These are phyloP conservation scores for Cyphomyrmex costatus DNA, from an alignment of 1,140 invertebrate genomes.

Conservation along the genomic window DNA sequence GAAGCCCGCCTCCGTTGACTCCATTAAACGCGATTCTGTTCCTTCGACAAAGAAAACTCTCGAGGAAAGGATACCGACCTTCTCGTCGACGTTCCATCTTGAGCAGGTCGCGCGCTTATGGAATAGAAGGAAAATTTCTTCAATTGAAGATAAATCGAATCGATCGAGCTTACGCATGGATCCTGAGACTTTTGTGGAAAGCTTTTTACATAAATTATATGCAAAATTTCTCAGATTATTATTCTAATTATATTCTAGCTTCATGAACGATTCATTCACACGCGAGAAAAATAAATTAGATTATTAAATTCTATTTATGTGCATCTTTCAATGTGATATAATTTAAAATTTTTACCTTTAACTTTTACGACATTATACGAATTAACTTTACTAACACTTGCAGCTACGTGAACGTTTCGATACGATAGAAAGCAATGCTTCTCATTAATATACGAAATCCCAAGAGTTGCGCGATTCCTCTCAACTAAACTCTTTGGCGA, in stretches of 20 bases:
- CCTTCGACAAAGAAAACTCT: slow-evolving; percentile 45
- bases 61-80: slow-evolving; percentile 44
- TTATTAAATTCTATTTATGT: neutral
- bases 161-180: neutral
- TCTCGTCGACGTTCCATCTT: slow-evolving; percentile 36
- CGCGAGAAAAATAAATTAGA: neutral
- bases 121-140: slow-evolving; percentile 26
- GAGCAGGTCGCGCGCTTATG: slow-evolving; percentile 3
- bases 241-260: neutral
- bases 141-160: slow-evolving; percentile 40
- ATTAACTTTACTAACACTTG: neutral
- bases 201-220: neutral
- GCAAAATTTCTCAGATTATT: slow-evolving; percentile 11
- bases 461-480: neutral
- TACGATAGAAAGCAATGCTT: neutral
- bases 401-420: neutral
- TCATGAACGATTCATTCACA: neutral
- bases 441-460: slow-evolving; percentile 17
- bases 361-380: neutral
- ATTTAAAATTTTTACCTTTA: neutral
- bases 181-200: slow-evolving; percentile 2
- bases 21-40: slow-evolving; percentile 71
- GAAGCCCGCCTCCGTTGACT: slow-evolving; percentile 48
- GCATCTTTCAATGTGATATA: neutral
- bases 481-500: neutral